phyloP scores from a whole-genome alignment of 2,888 invertebrate genomes.

The Nineta flava region DNA sequence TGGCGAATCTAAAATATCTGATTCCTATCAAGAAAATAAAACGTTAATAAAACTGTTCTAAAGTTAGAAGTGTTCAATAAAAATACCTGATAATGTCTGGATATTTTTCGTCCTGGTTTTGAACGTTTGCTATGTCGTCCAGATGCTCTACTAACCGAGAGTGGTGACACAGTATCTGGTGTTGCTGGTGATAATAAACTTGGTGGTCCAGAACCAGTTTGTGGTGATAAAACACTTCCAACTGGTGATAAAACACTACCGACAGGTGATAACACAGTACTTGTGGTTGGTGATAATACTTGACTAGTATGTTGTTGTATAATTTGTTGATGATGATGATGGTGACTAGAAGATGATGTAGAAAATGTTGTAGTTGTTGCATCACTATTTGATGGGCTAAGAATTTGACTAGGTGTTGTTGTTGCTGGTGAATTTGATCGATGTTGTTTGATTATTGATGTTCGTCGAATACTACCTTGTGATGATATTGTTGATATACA shows the following conservation, averaged over 20 bases:
- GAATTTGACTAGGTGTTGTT: conserved; percentile 29
- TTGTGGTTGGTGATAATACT: conserved; percentile 36
- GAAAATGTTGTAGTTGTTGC: conserved; percentile 17
- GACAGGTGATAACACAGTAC: conserved; percentile 35
- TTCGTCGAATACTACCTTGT: conserved; percentile 46
- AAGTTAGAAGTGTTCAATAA: background rate
- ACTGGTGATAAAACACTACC: conserved; percentile 36
- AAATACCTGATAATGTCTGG: conserved; percentile 52
- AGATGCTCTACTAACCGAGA: conserved; percentile 37
- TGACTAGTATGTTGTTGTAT: conserved; percentile 35
- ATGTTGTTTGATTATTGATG: conserved; percentile 25
- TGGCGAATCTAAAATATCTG: conserved; percentile 70
- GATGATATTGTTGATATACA: conserved; percentile 44
- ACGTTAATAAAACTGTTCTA: conserved; percentile 6
- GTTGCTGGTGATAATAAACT: conserved; percentile 27
- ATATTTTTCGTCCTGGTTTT: conserved; percentile 45
- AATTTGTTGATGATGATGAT: conserved; percentile 28
- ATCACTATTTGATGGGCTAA: conserved; percentile 26
- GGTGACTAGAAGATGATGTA: conserved; percentile 21
- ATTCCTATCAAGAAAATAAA: conserved; percentile 43
- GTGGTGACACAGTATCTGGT: conserved; percentile 26
- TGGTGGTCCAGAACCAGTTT: conserved; percentile 31
- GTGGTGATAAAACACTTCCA: conserved; percentile 34
- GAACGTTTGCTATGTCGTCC: conserved; percentile 35
- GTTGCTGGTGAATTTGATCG: conserved; percentile 28